Base-by-base conservation (phyloP, 2,888 invertebrate genomes). In the Ecdyonurus torrentis region DNA sequence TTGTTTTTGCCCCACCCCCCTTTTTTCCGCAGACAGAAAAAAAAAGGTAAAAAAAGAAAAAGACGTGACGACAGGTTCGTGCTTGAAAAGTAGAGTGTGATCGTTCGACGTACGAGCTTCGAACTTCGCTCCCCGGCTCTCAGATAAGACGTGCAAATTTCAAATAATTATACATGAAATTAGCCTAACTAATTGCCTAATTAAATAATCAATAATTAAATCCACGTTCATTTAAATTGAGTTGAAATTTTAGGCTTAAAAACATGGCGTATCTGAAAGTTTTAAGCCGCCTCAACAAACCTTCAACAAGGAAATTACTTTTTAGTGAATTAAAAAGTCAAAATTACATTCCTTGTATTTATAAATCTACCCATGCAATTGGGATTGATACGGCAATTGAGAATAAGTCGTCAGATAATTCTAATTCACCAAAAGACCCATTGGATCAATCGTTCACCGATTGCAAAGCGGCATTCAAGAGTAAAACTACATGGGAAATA, bases 401-500 rank as follows among this genome's bases (percentile, higher is more conserved):
- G 59, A 59, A 60, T n/a, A 63, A 58, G 7, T 52, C 59, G n/a
- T 55, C 55, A 25, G 58, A 25, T 23, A 64, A 69, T 67, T 65
- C 67, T 68, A 70, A 69, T 66, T 61, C 64, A 64, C 70, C 63
- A 67, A 72, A 67, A 66, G 91, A 91, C 76, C 85, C 86, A 1
- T 79, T 93, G 69, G 93, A 94, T 76, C 82, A 89, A 67, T 81
- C 81, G 68, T 98, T 98, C 78, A 85, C 85, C 76, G 89, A 93
- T 80, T 87, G 91, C 24, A 80, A 85, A 70, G 92, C 93, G 69
- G 90, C 96, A 24, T 98, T 93, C 80, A 91, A 92, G 76, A 94
- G 94, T 78, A 97, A 97, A 81, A 92, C 91, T 70, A 95, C 90
- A 68, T 85, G 83, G 78, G 96, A 98, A 77, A 82, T 98, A 69